These are phyloP conservation scores for Daktulosphaira vitifoliae DNA, from an alignment of 1,140 invertebrate genomes.

Conservation along the genomic window DNA sequence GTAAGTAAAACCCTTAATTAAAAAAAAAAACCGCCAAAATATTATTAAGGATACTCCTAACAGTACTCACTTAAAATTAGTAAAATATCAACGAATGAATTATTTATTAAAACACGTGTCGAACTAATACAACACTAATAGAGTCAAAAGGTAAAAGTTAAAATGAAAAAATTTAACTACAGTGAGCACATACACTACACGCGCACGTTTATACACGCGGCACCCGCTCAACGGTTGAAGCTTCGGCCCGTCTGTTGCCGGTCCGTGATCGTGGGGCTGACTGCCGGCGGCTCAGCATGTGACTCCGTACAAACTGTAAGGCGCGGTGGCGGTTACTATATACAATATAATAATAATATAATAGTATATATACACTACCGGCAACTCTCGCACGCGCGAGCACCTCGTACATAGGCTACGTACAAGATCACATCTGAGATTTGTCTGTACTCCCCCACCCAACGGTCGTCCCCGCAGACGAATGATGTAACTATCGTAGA, in stretches of 20 bases:
- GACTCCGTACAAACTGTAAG: background rate
- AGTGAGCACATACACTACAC: conserved; percentile 12
- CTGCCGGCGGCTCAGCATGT: conserved; percentile 31
- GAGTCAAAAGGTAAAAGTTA: too few relatives aligned
- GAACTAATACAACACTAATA: too few relatives aligned
- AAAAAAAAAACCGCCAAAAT: too few relatives aligned
- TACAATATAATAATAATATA: too few relatives aligned
- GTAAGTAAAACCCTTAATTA: too few relatives aligned
- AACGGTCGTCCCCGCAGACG: too few relatives aligned
- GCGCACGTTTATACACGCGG: background rate
- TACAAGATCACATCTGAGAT: background rate
- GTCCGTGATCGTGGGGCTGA: conserved; percentile 27
- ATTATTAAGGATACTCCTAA: too few relatives aligned
- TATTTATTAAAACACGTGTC: too few relatives aligned
- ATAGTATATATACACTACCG: background rate
- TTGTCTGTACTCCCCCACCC: background rate
- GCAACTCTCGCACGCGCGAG: conserved; percentile 1
- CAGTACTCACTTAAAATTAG: too few relatives aligned
- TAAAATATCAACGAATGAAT: too few relatives aligned
- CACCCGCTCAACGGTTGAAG: background rate
- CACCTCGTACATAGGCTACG: background rate
- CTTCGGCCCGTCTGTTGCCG: background rate
- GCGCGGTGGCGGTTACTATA: background rate
- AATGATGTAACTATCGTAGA: too few relatives aligned
- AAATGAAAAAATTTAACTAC: too few relatives aligned